Evolutionary conservation across 2,113 vertebrate genomes (phyloP).

Genomic region (Calidris pugnax): DNA sequence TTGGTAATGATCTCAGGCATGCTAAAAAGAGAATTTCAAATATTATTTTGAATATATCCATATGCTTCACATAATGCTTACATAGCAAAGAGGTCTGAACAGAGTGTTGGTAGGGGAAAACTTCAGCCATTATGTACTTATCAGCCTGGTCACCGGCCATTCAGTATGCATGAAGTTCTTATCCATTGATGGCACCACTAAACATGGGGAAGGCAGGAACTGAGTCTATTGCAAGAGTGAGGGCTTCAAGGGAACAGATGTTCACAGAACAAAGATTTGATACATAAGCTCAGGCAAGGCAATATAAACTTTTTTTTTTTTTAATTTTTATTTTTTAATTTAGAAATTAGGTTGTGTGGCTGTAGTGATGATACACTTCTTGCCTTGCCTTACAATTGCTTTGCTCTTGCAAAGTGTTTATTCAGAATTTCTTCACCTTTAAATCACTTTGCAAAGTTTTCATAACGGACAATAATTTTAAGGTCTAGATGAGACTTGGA

Average conservation of each 20-base stretch:
- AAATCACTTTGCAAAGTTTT: neutral
- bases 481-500: neutral
- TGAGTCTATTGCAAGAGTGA: neutral
- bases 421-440: neutral
- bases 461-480: neutral
- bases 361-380: neutral
- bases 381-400: neutral
- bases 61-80: neutral
- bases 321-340: neutral
- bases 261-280: neutral
- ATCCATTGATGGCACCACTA: neutral
- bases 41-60: neutral
- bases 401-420: neutral
- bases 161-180: neutral
- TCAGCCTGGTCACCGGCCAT: neutral
- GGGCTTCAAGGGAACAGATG: neutral
- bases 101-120: neutral
- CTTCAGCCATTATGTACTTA: neutral
- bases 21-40: neutral
- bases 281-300: neutral
- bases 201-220: neutral
- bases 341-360: neutral
- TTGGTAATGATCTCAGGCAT: neutral
- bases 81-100: neutral
- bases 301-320: neutral